Evolutionary conservation across 1,140 invertebrate genomes (phyloP), one percentile per base, ranked within the genome.

Genomic region (Drosophila auraria): DNA sequence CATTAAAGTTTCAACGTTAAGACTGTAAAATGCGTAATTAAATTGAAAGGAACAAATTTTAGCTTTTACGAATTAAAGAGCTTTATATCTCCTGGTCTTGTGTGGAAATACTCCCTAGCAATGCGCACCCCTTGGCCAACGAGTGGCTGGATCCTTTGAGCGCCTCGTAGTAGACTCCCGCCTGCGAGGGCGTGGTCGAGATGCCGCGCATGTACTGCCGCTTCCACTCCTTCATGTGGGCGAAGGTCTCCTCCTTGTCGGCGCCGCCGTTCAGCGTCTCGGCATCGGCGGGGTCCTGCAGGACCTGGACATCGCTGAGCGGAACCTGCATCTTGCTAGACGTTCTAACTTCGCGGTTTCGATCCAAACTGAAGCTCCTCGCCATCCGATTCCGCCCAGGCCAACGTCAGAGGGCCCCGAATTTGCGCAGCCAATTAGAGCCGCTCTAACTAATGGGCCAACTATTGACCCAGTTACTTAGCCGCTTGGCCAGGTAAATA

Each of bases 171-270:
- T 92, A 91, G 53, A 92, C 91, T 30, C 91, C 84, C 1, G 87
- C 91, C 49, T 92, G 91, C 0, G 91, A 92, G 15, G 87, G 82
- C 12, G 91, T 90, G n/a, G 86, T 70, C 1, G 91, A 92, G 8
- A 92, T 90, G 44, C 91, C 91, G 2, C 91, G 64, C 84, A 92
- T 92, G 51, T 92, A 92, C 38, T 92, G 91, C 0, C 86, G 76
- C 54, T 84, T 90, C 86, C 82, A 91, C 49, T 91, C 84, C 53
- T 74, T 83, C 71, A 86, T 87, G 5, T 91, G 68, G 7, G 71
- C 65, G 23, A 82, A 82, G 23, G 80, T 73, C 54, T 91, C 82
- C 5, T 92, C 91, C 45, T 82, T 90, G 3, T 81, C 82, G 17
- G 50, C 78, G 11, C 33, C 63, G 20, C 68, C 70, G 15, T 59